A percentile compares a stretch with the other conserved stretches of the same genome.
Conservation (phyloP, 2,113 vertebrate species). For the Speoplatyrhinus poulsoni region DNA sequence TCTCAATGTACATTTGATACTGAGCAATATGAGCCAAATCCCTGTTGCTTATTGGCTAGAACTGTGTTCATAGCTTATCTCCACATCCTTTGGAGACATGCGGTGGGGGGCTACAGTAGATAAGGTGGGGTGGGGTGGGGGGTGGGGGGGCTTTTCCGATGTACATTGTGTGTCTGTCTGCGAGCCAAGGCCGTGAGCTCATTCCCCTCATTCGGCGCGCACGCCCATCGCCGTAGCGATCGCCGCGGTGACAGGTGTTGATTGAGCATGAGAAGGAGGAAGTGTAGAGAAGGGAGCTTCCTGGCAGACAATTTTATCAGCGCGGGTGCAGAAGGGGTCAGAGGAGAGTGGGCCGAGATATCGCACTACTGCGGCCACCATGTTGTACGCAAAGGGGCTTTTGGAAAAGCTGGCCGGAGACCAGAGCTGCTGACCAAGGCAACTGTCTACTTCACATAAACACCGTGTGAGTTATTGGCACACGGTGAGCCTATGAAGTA, state of each 20-base stretch:
- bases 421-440: slow-evolving; percentile 64
- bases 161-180: background rate
- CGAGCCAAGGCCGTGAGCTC: background rate
- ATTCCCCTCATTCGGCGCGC: background rate
- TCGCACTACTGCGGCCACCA: slow-evolving; percentile 48
- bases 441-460: slow-evolving; percentile 73
- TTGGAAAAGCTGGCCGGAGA: slow-evolving; percentile 30
- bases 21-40: slow-evolving; percentile 5
- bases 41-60: slow-evolving; percentile 9
- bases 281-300: slow-evolving; percentile 75
- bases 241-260: slow-evolving; percentile 88
- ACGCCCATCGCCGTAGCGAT: slow-evolving; percentile 41
- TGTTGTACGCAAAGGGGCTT: slow-evolving; percentile 31
- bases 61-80: background rate
- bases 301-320: slow-evolving; percentile 80
- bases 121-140: background rate
- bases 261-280: slow-evolving; percentile 87
- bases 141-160: background rate
- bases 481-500: slow-evolving; percentile 41
- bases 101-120: background rate
- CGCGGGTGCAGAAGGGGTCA: slow-evolving; percentile 61
- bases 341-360: slow-evolving; percentile 65
- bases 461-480: slow-evolving; percentile 69
- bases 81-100: background rate
- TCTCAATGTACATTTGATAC: slow-evolving; percentile 42